These are phyloP conservation scores for Circaetus cinerascens DNA, from an alignment of 2,113 vertebrate species.

Conservation along the genomic window DNA sequence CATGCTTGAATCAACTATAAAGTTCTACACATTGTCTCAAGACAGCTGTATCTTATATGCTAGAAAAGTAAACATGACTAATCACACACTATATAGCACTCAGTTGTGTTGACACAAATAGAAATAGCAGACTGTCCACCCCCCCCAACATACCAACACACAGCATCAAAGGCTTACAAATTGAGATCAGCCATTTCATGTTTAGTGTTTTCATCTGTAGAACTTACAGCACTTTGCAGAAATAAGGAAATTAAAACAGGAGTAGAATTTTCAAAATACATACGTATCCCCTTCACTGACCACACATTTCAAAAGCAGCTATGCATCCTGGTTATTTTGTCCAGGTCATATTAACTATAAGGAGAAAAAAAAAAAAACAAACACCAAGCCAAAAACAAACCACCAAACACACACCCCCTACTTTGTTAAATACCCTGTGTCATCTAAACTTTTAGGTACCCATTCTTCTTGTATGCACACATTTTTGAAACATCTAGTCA, in stretches of 20 bases:
- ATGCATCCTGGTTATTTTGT: background rate
- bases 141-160: background rate
- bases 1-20: background rate
- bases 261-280: background rate
- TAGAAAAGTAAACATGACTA: slow-evolving; percentile 22
- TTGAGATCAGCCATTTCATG: background rate
- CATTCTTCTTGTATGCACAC: background rate
- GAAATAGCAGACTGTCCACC: background rate
- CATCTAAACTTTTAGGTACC: background rate
- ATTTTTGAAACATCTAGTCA: slow-evolving; percentile 35
- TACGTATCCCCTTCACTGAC: background rate
- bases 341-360: background rate
- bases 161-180: background rate
- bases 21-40: background rate
- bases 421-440: background rate
- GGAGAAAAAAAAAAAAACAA: background rate
- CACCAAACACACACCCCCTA: background rate
- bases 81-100: background rate
- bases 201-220: background rate
- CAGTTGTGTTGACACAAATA: background rate
- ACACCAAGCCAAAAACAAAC: background rate
- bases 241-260: background rate
- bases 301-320: background rate
- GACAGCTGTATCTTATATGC: background rate
- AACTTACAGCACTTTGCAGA: background rate